Base-by-base conservation (phyloP, 2,797 vertebrate species). In the Rhinogobio ventralis region DNA sequence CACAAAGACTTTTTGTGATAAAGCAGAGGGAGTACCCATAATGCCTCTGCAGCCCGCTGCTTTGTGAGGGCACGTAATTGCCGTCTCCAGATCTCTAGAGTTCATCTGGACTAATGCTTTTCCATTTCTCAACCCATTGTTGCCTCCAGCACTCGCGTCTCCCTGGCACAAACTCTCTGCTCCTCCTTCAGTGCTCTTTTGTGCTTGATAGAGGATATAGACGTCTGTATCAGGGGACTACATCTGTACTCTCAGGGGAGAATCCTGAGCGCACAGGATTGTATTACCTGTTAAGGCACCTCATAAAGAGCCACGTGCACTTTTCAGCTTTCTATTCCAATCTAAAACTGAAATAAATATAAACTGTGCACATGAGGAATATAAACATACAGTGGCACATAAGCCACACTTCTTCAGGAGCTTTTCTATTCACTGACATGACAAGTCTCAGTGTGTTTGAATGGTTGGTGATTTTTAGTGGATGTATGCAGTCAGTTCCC, bases 91-190 rank as follows among this genome's bases (percentile, higher is more conserved):
- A 78, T 78, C 75, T 62, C 55, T 64, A 28, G 76, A 78, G 76
- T 78, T 78, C 76, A 78, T 64, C 57, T 62, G 42, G 17, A 78
- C 55, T 64, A 45, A 78, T 62, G 57, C 39, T 78, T 78, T 78
- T 46, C 76, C 76, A 64, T 78, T 78, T 30, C 76, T 64, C 25
- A 0, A 45, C 9, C 75, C 57, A 46, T 78, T 78, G 76, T 78
- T 62, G 76, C 57, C 76, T 62, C 30, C 57, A 64, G 76, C n/a
- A 14, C 53, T 76, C 33, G 1, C 33, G 23, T 76, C 33, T 57
- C 33, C 33, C 13, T 57, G 75, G 55, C 55, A 45, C 57, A 10
- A 11, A 28, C 55, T 45, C 57, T 78, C 57, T 64, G 57, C 39
- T 64, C 57, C 76, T 78, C 76, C 76, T 78, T 45, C 57, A 42